phyloP scores from a whole-genome alignment of 2,888 invertebrate genomes.

The Bombylius major region DNA sequence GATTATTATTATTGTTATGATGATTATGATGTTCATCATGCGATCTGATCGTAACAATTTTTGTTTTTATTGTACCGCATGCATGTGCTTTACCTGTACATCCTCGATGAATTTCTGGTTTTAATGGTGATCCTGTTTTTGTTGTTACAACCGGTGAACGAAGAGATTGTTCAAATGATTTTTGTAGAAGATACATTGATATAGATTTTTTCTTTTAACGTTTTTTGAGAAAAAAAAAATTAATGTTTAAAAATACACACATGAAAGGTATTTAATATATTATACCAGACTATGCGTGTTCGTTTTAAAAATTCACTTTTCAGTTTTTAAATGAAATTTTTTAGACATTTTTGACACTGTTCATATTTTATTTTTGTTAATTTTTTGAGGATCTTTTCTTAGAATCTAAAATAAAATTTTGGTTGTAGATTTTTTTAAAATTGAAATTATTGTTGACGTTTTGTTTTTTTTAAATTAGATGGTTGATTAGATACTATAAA shows the following conservation, averaged over 20 bases:
- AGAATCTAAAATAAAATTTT: no score
- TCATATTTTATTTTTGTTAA: no score
- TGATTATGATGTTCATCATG: conserved; percentile 14
- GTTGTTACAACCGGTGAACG: conserved; percentile 26
- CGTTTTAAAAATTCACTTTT: no score
- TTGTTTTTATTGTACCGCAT: conserved; percentile 42
- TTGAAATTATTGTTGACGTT: no score
- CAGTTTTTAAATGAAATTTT: no score
- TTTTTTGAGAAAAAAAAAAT: neutral
- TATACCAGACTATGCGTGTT: no score
- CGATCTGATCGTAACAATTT: conserved; percentile 14
- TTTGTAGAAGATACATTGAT: conserved; percentile 30
- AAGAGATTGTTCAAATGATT: conserved; percentile 34
- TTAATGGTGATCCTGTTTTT: conserved; percentile 19
- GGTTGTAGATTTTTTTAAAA: no score
- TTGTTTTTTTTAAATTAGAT: no score
- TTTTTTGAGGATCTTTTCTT: no score
- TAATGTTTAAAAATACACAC: neutral
- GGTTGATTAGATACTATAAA: no score
- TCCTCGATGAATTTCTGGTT: conserved; percentile 46
- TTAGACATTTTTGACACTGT: no score
- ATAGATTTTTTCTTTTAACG: conserved; percentile 1
- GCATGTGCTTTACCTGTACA: conserved; percentile 69
- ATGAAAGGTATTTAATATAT: no score
- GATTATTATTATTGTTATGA: neutral